Conservation (phyloP, 2,888 invertebrate species). For the Chymomyza procnemis region DNA sequence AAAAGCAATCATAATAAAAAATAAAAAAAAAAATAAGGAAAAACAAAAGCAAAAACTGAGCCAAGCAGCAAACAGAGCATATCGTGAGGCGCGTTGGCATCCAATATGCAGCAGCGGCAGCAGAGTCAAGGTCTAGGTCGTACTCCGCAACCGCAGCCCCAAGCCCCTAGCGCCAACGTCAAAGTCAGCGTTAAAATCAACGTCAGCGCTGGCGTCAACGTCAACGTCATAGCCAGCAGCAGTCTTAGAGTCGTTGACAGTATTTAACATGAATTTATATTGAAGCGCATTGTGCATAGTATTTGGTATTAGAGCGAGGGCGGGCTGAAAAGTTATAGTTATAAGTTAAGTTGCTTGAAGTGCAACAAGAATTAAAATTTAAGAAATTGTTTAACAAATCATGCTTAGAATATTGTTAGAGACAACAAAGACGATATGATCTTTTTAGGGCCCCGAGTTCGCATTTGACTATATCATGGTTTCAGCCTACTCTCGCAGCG, state of each 20-base stretch:
- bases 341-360: too few relatives aligned
- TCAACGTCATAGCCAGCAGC: constrained; percentile 4
- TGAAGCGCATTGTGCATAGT: constrained; percentile 14
- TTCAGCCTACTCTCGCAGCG: not conserved
- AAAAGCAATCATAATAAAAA: not conserved
- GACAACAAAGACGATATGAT: too few relatives aligned
- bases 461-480: too few relatives aligned
- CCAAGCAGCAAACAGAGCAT: constrained; percentile 50
- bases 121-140: constrained; percentile 68
- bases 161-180: constrained; percentile 11
- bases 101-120: constrained; percentile 19
- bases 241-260: constrained; percentile 50
- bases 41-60: constrained; percentile 24
- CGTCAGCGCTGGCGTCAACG: not conserved
- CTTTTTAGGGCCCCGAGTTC: too few relatives aligned
- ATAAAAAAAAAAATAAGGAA: constrained; percentile 14
- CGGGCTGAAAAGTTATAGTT: too few relatives aligned
- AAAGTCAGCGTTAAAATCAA: not conserved
- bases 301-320: constrained; percentile 3
- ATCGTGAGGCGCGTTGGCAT: constrained; percentile 18
- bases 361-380: too few relatives aligned
- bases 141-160: constrained; percentile 4
- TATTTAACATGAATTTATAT: constrained; percentile 33
- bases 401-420: too few relatives aligned
- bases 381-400: too few relatives aligned